Evolutionary conservation across 1,140 invertebrate species (phyloP), one percentile per base, ranked within the genome.

Genomic region (Chironomus tepperi): DNA sequence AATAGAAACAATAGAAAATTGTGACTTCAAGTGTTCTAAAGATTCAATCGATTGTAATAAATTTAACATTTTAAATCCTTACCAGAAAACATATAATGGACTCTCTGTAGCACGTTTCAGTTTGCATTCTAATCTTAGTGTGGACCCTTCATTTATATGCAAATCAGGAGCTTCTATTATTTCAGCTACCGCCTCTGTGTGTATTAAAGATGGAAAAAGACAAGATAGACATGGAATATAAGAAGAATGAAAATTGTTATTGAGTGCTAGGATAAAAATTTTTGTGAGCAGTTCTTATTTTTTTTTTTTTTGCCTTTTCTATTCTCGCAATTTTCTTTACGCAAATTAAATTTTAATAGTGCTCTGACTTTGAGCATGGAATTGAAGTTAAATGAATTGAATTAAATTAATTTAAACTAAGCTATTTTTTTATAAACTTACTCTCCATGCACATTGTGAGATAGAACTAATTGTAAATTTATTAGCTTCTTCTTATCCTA

Each of bases 41-140:
- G 47, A 57, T 57, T 57, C 47, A 18, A 70, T 70, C 65, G 65
- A 70, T 70, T 70, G 65, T 19, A 70, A 70, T 70, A 73, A 73
- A n/a, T 43, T 73, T 72, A 18, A 12, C 24, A 18, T 73, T 73
- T 34, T 8, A 73, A 73, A 24, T 64, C 15, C 73, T 74, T 43
- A 74, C 92, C 92, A 93, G 84, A 93, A 93, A 5, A 94, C 86
- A 79, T 90, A 94, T 0, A 88, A 88, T 1, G 91, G 90, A 0
- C 87, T 86, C 77, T 92, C 91, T 7, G 91, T 93, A 43, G 90
- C 91, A 75, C 91, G 88, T 78, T 88, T 86, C 18, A 94, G 88
- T 72, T 87, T 85, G 78, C 92, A 94, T 73, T 89, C 88, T 15
- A 94, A 83, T 75, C 89, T 86, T 75, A 94, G 81, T 76, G 89